Base-by-base conservation (phyloP, 2,888 invertebrate species). In the Iselma pallidipennis region DNA sequence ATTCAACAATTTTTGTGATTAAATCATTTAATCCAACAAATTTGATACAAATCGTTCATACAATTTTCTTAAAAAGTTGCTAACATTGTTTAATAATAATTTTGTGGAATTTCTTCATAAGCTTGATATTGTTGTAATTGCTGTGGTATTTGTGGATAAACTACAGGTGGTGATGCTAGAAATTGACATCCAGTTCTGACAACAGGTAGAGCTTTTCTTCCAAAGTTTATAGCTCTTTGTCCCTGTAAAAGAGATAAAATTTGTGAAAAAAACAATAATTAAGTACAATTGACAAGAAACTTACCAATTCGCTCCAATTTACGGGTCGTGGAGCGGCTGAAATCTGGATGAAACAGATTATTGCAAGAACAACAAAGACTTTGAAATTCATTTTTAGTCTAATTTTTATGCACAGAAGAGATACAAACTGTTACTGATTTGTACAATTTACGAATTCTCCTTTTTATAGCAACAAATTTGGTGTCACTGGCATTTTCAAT, bases 181-280 rank as follows among this genome's bases (percentile, higher is more conserved):
- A 65, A 45, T 21, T 55, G 60, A 26, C 70, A 68, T 0, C 61
- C 68, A 2, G 33, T 52, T 60, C 57, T 52, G 2, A 64, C 59
- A 42, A 55, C 65, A 33, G 70, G 66, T 14, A 66, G 26, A 2
- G 66, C 62, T 55, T 66, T 58, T n/a, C 51, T 45, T 6, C 68
- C 66, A n/a, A 70, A 62, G 29, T 65, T 49, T 1, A 52, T 23
- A n/a, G 65, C 49, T 31, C 54, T 63, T 37, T 53, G 51, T 5
- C 66, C 61, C 70, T 70, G 26, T 16, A 65, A 66, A 49, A 49
- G 19, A 21, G 25, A 25, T n/a, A 31, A 25, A 6, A 16, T 23
- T 29, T 19, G 4, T 7, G 19, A 16, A 23, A 51, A 29, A 29
- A 10, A 10, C 1, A 45, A 21, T n/a, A 25, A 16, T 10, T 12